Conservation (phyloP, 2,797 vertebrate species). For the Liasis olivaceus region DNA sequence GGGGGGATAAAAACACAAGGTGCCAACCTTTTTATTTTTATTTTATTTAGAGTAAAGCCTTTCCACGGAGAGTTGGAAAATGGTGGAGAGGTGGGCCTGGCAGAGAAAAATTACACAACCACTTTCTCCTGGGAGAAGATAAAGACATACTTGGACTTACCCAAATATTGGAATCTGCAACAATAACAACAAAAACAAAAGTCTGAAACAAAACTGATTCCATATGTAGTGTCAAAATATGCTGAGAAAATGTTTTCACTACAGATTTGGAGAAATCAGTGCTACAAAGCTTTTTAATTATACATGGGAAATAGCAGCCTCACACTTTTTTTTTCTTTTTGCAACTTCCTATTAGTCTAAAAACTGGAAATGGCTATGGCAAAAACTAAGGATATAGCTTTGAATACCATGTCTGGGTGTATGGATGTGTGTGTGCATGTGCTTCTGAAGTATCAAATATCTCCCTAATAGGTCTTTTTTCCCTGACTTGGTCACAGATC, state of each 20-base stretch:
- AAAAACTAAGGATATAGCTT: neutral
- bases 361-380: constrained; percentile 6
- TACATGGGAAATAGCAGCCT: neutral
- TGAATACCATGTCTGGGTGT: neutral
- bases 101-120: neutral
- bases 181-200: neutral
- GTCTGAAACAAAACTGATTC: neutral
- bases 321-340: neutral
- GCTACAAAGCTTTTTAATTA: neutral
- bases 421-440: neutral
- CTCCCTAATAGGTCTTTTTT: neutral
- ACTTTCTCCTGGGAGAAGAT: neutral
- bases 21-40: neutral
- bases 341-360: neutral
- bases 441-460: neutral
- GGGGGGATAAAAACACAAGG: neutral
- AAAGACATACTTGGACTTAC: neutral
- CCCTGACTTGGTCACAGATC: neutral
- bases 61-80: neutral
- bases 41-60: neutral
- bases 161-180: neutral
- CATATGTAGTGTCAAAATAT: neutral
- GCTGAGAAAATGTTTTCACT: neutral
- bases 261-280: neutral
- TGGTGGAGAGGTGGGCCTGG: neutral